Base-by-base conservation (phyloP, 2,888 invertebrate genomes). In the Gymnosoma rotundatum region DNA sequence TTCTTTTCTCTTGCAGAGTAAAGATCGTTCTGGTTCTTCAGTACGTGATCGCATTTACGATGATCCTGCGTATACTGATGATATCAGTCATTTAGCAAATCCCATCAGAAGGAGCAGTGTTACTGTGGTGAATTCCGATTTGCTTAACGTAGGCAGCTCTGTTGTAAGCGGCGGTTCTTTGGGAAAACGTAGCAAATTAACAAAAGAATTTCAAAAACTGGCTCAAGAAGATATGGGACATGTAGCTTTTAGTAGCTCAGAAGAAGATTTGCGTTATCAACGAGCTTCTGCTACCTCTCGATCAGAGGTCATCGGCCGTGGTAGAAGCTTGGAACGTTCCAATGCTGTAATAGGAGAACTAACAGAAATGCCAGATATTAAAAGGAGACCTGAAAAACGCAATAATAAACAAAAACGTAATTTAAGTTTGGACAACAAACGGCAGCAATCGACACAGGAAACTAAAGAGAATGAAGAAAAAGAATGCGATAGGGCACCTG, bases 51-150 rank as follows among this genome's bases (percentile, higher is more conserved):
- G 91, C 45, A 92, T 92, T 83, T 91, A 90, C 58, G 92, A 92
- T 86, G 92, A 92, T 88, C 92, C 92, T 12, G 92, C 92, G 50
- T 92, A 92, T 79, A 92, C 92, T 0, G 92, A 92, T 69, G 92
- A 92, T 81, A 92, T 92, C 38, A 92, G 92, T 58, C 92, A 92
- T 85, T 86, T 92, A 85, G 92, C 92, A 14, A 90, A 91, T 74
- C 92, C 92, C 1, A 64, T 91, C 78, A 89, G 92, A 0, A 88
- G 89, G n/a, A 87, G 86, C 76, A 87, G 87, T 61, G 87, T 87
- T 25, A 89, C 90, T 9, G 88, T 85, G 9, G 86, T 87, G 21
- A 80, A 86, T 10, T 32, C 84, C 0, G 86, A 88, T 18, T 87
- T 58, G 74, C 86, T 69, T 85, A 86, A 72, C 14, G 86, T 87